Conservation (phyloP, 2,888 invertebrate genomes). For the Leptopilina myrica region DNA sequence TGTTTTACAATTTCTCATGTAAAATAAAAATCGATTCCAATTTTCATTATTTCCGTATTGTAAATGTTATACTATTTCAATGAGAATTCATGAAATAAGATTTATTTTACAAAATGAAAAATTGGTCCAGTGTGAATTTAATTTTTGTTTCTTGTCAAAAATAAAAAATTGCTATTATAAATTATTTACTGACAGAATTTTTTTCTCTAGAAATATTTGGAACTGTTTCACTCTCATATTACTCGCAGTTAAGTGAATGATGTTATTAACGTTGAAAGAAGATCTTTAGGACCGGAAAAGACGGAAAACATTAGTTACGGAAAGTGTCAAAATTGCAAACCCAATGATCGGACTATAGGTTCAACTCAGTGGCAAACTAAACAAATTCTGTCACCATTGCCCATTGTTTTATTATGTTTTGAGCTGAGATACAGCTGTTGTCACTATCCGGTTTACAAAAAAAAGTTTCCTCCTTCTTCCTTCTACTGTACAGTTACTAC, state of each 20-base stretch:
- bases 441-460: slow-evolving; percentile 29
- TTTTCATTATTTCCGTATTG: too few relatives aligned
- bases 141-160: too few relatives aligned
- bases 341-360: slow-evolving; percentile 41
- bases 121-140: too few relatives aligned
- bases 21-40: too few relatives aligned
- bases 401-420: slow-evolving; percentile 59
- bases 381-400: slow-evolving; percentile 44
- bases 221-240: not conserved
- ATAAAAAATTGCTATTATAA: too few relatives aligned
- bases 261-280: not conserved
- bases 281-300: slow-evolving; percentile 48
- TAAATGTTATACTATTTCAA: too few relatives aligned
- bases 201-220: not conserved
- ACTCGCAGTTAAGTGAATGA: not conserved
- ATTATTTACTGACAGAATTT: not conserved
- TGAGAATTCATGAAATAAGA: too few relatives aligned
- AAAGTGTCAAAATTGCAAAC: slow-evolving; percentile 41
- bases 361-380: slow-evolving; percentile 35
- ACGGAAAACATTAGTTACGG: slow-evolving; percentile 51
- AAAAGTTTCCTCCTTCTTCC: slow-evolving; percentile 31
- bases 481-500: slow-evolving; percentile 10
- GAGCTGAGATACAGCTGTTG: slow-evolving; percentile 59
- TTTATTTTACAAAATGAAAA: too few relatives aligned
- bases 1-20: too few relatives aligned